A percentile compares a stretch with the other conserved stretches of the same genome.
phyloP scores from a whole-genome alignment of 2,797 vertebrate genomes.

The Premnoplex brunnescens region DNA sequence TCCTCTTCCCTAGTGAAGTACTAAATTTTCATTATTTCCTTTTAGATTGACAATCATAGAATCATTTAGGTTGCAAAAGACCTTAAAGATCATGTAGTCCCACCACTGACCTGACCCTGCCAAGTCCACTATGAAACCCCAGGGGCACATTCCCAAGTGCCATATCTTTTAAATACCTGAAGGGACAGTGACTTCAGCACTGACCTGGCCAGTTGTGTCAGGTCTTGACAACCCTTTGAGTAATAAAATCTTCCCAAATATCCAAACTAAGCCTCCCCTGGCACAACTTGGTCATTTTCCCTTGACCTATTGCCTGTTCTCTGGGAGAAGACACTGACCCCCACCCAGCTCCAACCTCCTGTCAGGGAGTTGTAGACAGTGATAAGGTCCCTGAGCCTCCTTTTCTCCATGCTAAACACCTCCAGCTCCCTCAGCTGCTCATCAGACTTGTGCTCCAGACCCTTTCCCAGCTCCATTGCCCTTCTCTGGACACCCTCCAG shows the following conservation, averaged over 20 bases:
- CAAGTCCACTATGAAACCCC: background rate
- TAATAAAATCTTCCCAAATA: background rate
- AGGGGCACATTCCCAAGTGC: background rate
- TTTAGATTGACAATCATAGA: background rate
- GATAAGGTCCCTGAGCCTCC: too few relatives aligned
- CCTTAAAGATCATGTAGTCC: background rate
- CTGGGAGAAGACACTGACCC: rapidly evolving
- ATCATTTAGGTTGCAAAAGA: background rate
- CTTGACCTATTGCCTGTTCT: too few relatives aligned
- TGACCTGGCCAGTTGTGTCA: background rate
- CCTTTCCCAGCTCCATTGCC: background rate
- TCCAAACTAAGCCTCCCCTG: background rate
- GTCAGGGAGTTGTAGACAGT: too few relatives aligned
- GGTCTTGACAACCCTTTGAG: background rate
- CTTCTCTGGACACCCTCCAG: rapidly evolving
- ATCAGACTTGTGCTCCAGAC: background rate
- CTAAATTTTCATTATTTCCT: background rate
- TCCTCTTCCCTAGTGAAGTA: background rate
- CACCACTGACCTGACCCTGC: background rate
- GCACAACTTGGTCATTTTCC: background rate
- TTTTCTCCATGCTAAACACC: background rate
- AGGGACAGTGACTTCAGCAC: background rate
- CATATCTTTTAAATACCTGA: background rate
- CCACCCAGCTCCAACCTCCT: background rate
- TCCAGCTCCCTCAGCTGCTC: background rate